Evolutionary conservation across 1,140 invertebrate genomes (phyloP).

Genomic region (Lethocerus indicus): DNA sequence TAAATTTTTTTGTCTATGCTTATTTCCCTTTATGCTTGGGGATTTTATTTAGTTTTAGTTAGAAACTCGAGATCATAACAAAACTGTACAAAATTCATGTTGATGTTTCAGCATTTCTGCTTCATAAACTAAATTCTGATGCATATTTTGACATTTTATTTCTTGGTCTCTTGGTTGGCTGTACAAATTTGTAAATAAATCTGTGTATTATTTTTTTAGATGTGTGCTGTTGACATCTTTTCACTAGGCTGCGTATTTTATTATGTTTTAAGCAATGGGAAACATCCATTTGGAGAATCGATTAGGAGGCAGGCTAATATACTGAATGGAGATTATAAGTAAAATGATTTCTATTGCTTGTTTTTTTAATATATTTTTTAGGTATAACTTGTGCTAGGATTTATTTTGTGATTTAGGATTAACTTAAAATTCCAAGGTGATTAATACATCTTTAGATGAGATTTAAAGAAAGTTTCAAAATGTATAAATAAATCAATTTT

Average conservation of each 20-base stretch:
- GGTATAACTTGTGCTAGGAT: not conserved
- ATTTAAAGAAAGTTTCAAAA: too few species aligned
- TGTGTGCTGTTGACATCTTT: constrained; percentile 91
- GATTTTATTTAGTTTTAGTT: not conserved
- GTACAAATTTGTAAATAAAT: not conserved
- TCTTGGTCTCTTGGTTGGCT: not conserved
- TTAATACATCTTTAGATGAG: not conserved
- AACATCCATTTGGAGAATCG: constrained; percentile 90
- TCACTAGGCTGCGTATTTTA: constrained; percentile 95
- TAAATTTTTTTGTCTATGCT: not conserved
- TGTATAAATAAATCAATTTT: too few species aligned
- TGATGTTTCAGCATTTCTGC: not conserved
- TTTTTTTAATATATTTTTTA: not conserved
- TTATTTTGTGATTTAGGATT: not conserved
- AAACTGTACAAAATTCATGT: not conserved
- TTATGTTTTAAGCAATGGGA: constrained; percentile 79
- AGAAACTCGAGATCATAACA: too few species aligned
- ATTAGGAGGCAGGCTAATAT: constrained; percentile 85
- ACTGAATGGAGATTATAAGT: constrained; percentile 47
- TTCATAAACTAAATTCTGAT: not conserved
- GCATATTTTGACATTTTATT: not conserved
- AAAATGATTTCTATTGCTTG: constrained; percentile 15
- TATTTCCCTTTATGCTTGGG: not conserved
- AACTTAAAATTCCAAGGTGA: not conserved
- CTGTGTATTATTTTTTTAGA: constrained; percentile 35